phyloP scores from a whole-genome alignment of 1,140 invertebrate species.

The Drosophila parabipectinata region DNA sequence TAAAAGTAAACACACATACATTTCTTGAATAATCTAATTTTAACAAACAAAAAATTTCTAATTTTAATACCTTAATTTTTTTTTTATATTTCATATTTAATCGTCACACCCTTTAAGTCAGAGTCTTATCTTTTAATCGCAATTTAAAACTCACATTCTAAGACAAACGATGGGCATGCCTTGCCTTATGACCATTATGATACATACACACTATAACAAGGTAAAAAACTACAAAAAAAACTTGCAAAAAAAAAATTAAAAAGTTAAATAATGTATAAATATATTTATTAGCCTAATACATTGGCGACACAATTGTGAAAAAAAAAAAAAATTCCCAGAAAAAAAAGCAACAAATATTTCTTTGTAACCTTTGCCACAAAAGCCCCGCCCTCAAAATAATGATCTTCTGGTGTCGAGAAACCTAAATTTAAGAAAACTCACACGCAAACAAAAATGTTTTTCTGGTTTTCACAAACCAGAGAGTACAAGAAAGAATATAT shows the following conservation, averaged over 20 bases:
- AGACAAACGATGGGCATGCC: conserved; percentile 4
- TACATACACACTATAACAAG: background rate
- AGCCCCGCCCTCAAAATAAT: conserved; percentile 22
- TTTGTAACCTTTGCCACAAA: conserved; percentile 33
- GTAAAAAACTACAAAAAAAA: conserved; percentile 1
- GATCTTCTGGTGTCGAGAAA: conserved; percentile 50
- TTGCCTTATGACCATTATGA: background rate
- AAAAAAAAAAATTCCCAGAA: conserved; percentile 2
- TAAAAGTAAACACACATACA: conserved; percentile 15
- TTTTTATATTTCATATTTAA: conserved; percentile 38
- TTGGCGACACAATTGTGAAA: conserved; percentile 14
- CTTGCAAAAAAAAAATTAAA: conserved; percentile 1
- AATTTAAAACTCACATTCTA: conserved; percentile 37
- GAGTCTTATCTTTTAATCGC: conserved; percentile 10
- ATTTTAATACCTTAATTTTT: conserved; percentile 25
- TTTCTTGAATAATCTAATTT: conserved; percentile 40
- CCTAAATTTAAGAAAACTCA: conserved; percentile 45
- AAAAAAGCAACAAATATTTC: background rate
- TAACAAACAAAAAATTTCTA: conserved; percentile 15
- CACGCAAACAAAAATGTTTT: conserved; percentile 13
- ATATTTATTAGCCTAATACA: conserved; percentile 51
- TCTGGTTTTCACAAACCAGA: background rate
- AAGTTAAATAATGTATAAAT: conserved; percentile 35
- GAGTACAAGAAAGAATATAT: conserved; percentile 41
- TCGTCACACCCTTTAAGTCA: background rate